A percentile compares a stretch with the other conserved stretches of the same genome.
phyloP scores from a whole-genome alignment of 2,888 invertebrate genomes.

The Diplolepis rosae region DNA sequence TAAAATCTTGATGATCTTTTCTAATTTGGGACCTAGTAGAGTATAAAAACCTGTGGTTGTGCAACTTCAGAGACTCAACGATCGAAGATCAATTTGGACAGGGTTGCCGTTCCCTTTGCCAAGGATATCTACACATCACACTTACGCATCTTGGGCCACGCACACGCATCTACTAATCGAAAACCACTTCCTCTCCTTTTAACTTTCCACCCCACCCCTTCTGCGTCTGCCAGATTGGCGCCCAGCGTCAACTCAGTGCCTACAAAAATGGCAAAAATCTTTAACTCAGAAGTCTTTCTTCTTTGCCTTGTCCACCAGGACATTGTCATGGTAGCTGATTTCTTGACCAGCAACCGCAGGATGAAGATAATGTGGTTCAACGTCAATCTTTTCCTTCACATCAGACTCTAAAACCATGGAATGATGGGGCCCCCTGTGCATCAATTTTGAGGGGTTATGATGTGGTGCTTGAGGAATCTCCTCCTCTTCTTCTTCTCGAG shows the following conservation, averaged over 20 bases:
- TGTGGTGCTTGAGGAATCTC: constrained; percentile 55
- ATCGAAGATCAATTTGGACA: constrained; percentile 11
- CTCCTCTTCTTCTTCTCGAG: constrained; percentile 52
- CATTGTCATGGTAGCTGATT: constrained; percentile 75
- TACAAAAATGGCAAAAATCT: constrained; percentile 3
- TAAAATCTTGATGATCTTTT: constrained; percentile 3
- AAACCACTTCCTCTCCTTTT: constrained; percentile 17
- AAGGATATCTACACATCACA: constrained; percentile 1
- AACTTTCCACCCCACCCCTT: not conserved
- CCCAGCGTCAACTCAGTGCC: constrained; percentile 40
- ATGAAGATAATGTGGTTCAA: constrained; percentile 77
- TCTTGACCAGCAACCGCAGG: constrained; percentile 79
- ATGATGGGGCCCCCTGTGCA: constrained; percentile 77
- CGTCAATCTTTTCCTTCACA: constrained; percentile 77
- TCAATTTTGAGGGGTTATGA: constrained; percentile 66
- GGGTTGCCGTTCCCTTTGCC: constrained; percentile 18
- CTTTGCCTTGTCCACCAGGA: constrained; percentile 67
- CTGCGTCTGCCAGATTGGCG: constrained; percentile 43
- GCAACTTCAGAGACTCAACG: constrained; percentile 19
- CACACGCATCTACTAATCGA: constrained; percentile 7
- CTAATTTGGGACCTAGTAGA: constrained; percentile 22
- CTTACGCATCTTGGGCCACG: not conserved
- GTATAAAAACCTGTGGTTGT: constrained; percentile 30
- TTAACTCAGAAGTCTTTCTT: constrained; percentile 62
- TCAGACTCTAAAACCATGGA: constrained; percentile 75